Evolutionary conservation across 2,797 vertebrate genomes (phyloP), one percentile per base, ranked within the genome.

Genomic region (Petrocephalus sullivani): DNA sequence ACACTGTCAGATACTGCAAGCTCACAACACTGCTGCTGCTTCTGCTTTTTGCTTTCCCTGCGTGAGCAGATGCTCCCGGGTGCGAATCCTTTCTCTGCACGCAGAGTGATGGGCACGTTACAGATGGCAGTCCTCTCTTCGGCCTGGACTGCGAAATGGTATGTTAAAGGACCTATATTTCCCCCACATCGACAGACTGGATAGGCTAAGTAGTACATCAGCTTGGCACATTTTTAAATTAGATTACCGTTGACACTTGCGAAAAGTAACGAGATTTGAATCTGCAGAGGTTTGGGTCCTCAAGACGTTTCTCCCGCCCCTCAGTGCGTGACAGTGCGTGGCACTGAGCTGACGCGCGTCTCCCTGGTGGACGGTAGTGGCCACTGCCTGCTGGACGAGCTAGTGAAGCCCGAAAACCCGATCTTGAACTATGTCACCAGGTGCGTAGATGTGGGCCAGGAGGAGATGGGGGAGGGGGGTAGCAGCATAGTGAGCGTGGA

Each of bases 91-190:
- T 95, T 89, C 84, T 96, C 46, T 91, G 92, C 87, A 96, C 94
- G 3, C 92, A 93, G 58, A 94, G 94, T 67, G 90, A 89, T 75
- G 93, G 93, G 87, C 86, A 67, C 0, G 91, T 96, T 90, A 97
- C 96, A 0, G 96, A 98, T 92, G 92, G 60, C 90, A 98, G 97
- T 89, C 97, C 97, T 21, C 95, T 98, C 88, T 98, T 95, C 3
- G 98, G 97, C 83, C 93, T 99, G 21, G 97, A 98, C 89, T 98
- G 97, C 94, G 97, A 98, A 94, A 98, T 99, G 97, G 98, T 98
- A 94, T 94, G 94, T 90, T 23, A 51, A 58, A 58, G 37, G 64
- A 33, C 64, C 28, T 28, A 33, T 12, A 37, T 71, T 71, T 71
- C 64, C 3, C 12, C 12, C 12, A 28, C 3, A 84, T 21, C 75